These are phyloP conservation scores for Tragelaphus imberbis DNA, from an alignment of 2,113 vertebrate genomes.

Conservation along the genomic window DNA sequence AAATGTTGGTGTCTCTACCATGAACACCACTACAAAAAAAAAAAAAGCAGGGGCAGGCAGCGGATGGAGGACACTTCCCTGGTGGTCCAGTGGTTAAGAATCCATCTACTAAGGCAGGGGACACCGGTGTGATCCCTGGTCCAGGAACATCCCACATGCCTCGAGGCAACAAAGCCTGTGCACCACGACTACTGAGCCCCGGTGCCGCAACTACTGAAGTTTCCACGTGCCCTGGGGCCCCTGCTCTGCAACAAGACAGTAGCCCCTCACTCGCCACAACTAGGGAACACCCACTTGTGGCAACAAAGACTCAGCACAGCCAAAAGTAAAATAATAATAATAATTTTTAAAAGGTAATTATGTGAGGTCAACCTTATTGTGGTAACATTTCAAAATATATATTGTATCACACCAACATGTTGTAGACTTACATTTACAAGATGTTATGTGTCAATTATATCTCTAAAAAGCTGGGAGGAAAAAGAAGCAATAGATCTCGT, in stretches of 20 bases:
- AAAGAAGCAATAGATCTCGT: not conserved
- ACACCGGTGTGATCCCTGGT: not conserved
- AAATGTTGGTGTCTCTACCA: not conserved
- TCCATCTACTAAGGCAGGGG: not conserved
- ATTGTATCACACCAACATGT: not conserved
- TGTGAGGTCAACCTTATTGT: not conserved
- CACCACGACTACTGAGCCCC: not conserved
- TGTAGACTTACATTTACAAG: not conserved
- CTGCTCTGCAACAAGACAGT: not conserved
- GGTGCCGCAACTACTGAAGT: not conserved
- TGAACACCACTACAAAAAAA: not conserved
- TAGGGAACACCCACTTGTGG: not conserved
- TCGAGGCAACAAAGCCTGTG: not conserved
- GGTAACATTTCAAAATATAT: not conserved
- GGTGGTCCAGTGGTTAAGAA: not conserved
- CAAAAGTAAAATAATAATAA: not conserved
- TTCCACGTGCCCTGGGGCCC: not conserved
- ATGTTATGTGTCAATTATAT: not conserved
- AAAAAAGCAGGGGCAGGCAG: not conserved
- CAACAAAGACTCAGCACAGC: not conserved
- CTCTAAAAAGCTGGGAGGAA: not conserved
- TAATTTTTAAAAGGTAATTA: not conserved
- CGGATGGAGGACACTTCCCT: not conserved
- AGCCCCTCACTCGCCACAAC: not conserved
- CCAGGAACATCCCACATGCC: not conserved